Base-by-base conservation (phyloP, 2,797 vertebrate species). In the Xiphorhynchus erythropygius region DNA sequence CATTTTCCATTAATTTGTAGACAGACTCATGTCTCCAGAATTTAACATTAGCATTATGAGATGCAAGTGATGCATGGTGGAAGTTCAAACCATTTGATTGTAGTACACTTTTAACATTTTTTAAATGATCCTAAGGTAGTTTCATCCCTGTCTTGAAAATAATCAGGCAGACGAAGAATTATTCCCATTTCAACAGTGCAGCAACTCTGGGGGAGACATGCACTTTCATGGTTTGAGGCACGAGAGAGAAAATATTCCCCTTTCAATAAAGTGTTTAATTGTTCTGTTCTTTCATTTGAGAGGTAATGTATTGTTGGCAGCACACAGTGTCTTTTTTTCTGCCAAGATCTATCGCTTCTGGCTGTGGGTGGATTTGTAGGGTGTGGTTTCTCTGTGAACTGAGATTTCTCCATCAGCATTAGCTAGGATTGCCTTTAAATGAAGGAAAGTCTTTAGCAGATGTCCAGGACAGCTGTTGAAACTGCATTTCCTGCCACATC, bases 1-100 rank as follows among this genome's bases (percentile, higher is more conserved):
- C 49, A 90, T 95, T 95, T 96, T 96, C 95, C 94, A 94, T 95
- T 95, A 94, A 95, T 95, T 94, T 88, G 94, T 73, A 95, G 94
- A 78, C 95, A 97, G 96, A 96, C 93, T 94, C 9, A 9, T 86
- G 94, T 96, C 96, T 97, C 94, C 96, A 95, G 90, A 88, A 91
- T 88, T 93, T 76, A 78, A 81, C 77, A 95, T 97, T 94, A 96
- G 83, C 77, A 17, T 86, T 91, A 88, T 88, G 90, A 91, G 55
- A 80, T 93, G 79, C 84, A 92, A 89, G 41, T 87, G 42, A 53
- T 86, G 62, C 67, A n/a, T 5, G 1, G 57, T 91, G n/a, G 69
- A 93, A 95, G 96, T 96, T 96, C 95, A 96, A 95, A 95, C 77
- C 91, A 67, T 95, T 96, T 95, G 74, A 91, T 69, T 19, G n/a